Evolutionary conservation across 2,113 vertebrate species (phyloP).

Genomic region (Suncus etruscus): DNA sequence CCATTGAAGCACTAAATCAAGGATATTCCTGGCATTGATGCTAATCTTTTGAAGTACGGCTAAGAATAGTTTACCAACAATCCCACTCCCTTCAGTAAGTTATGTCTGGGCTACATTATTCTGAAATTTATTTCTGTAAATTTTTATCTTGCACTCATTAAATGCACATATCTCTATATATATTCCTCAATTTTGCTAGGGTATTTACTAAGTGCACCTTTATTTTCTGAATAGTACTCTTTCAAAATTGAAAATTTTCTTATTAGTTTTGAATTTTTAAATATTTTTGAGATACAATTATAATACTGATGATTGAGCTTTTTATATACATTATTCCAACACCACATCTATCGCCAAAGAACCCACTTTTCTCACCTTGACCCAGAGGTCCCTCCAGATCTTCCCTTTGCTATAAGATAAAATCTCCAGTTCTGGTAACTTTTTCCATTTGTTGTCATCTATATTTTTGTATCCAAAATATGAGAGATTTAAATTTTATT

Average conservation of each 20-base stretch:
- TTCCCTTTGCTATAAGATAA: no score
- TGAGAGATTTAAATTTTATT: no score
- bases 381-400: no score
- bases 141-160: conserved; percentile 4
- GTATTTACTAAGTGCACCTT: background rate
- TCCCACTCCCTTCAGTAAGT: background rate
- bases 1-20: accelerated
- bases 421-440: no score
- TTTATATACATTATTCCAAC: no score
- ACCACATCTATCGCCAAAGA: no score
- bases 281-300: no score
- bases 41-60: background rate
- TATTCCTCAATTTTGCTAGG: conserved; percentile 9
- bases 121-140: conserved; percentile 3
- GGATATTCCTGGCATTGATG: background rate
- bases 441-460: no score
- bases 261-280: no score
- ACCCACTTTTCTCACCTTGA: no score
- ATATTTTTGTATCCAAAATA: no score
- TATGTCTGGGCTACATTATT: background rate
- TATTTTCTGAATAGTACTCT: conserved; percentile 36
- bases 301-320: no score
- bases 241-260: background rate
- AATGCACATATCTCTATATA: background rate
- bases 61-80: background rate